Conservation (phyloP, 2,888 invertebrate genomes). For the Drosophila nr. medialis region DNA sequence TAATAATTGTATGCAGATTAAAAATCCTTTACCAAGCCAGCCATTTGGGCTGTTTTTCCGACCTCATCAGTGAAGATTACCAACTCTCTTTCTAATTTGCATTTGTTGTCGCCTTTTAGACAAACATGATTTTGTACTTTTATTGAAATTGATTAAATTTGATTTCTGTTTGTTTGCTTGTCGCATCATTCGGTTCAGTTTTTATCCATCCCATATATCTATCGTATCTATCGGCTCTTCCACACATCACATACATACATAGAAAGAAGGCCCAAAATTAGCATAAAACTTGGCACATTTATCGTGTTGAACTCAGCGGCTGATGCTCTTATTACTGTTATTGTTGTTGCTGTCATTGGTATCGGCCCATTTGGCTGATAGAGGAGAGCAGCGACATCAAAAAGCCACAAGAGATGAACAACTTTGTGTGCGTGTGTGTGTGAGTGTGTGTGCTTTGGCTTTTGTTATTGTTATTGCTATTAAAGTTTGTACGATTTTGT, state of each 20-base stretch:
- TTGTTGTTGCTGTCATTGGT: constrained; percentile 35
- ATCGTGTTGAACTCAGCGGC: constrained; percentile 26
- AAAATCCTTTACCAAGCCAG: not conserved
- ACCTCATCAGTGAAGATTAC: not conserved
- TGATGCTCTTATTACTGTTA: constrained; percentile 4
- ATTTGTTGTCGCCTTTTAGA: constrained; percentile 54
- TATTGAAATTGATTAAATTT: constrained; percentile 72
- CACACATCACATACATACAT: constrained; percentile 12
- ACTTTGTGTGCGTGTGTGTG: not conserved
- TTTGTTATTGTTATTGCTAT: constrained; percentile 34
- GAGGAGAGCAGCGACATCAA: constrained; percentile 24
- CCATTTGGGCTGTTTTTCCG: not conserved
- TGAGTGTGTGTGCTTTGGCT: constrained; percentile 4
- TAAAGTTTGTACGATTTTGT: constrained; percentile 68
- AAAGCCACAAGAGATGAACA: constrained; percentile 20
- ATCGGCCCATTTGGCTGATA: constrained; percentile 55
- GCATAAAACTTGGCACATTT: constrained; percentile 58
- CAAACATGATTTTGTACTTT: constrained; percentile 75
- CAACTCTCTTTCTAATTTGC: not conserved
- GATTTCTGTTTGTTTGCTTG: constrained; percentile 53
- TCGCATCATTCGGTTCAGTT: constrained; percentile 34
- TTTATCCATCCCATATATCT: constrained; percentile 26
- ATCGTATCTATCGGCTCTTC: constrained; percentile 18
- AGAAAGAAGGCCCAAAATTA: constrained; percentile 46
- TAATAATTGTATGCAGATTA: not conserved